A percentile compares a stretch with the other conserved stretches of the same genome.
These are phyloP conservation scores for Nothura maculosa DNA, from an alignment of 2,797 vertebrate species.

Conservation along the genomic window DNA sequence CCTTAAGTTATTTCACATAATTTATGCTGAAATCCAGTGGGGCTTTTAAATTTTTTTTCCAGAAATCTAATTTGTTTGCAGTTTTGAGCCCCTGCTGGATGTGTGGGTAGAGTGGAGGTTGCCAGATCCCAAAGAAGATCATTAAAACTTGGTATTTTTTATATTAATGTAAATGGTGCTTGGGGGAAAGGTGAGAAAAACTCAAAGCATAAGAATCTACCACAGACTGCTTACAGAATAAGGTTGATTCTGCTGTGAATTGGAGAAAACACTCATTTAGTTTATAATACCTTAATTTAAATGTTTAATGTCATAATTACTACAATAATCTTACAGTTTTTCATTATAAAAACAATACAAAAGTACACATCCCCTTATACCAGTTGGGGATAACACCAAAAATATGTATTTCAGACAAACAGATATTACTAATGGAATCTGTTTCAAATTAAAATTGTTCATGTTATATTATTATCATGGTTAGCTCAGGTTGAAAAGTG, in stretches of 20 bases:
- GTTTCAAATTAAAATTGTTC: neutral
- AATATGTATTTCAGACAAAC: neutral
- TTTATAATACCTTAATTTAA: neutral
- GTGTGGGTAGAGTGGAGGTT: neutral
- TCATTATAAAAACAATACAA: neutral
- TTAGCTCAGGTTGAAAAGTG: neutral
- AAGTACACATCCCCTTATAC: neutral
- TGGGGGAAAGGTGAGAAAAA: fast-evolving
- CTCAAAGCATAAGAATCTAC: neutral
- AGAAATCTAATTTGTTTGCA: neutral
- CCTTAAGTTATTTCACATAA: slow-evolving; percentile 26
- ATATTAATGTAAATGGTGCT: neutral
- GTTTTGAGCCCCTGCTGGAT: neutral
- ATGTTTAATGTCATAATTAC: neutral
- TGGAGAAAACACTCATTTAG: neutral
- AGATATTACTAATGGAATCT: neutral
- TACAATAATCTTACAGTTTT: neutral
- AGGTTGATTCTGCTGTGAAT: neutral
- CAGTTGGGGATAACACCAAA: neutral
- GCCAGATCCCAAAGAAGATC: neutral
- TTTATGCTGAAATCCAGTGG: neutral
- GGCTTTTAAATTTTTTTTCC: neutral
- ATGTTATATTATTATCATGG: neutral
- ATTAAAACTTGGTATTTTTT: neutral
- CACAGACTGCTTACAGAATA: neutral